Conservation (phyloP, 2,888 invertebrate genomes). For the Eretmocerus hayati region DNA sequence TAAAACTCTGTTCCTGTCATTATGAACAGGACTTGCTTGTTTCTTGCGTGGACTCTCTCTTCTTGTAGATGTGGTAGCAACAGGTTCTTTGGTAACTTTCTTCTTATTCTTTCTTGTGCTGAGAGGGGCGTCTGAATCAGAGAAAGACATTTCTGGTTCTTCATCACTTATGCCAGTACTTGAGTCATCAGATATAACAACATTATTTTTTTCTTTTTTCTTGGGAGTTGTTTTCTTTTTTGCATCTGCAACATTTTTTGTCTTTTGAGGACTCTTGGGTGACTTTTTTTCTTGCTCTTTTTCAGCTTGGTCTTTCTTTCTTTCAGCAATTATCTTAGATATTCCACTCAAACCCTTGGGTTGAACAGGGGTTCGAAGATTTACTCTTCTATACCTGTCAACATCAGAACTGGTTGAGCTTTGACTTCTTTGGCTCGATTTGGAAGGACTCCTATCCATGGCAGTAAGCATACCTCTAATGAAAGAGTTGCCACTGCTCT, state of each 20-base stretch:
- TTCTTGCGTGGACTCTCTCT: neutral
- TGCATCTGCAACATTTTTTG: neutral
- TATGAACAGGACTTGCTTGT: slow-evolving; percentile 2
- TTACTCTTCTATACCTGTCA: slow-evolving; percentile 11
- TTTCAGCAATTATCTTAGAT: slow-evolving; percentile 6
- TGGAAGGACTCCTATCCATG: slow-evolving; percentile 19
- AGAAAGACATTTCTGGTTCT: slow-evolving; percentile 8
- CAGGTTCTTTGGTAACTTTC: neutral
- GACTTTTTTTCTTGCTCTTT: neutral
- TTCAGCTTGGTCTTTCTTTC: neutral
- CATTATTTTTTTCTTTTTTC: neutral
- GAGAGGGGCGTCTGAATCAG: neutral
- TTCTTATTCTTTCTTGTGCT: too few relatives aligned
- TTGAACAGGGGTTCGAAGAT: slow-evolving; percentile 11
- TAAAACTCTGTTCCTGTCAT: slow-evolving; percentile 1
- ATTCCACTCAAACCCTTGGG: neutral
- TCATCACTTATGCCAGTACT: neutral
- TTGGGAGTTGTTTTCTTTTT: neutral
- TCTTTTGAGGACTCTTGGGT: neutral
- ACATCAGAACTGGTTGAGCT: neutral
- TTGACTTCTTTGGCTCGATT: slow-evolving; percentile 13
- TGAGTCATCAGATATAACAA: too few relatives aligned
- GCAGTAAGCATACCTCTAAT: slow-evolving; percentile 7
- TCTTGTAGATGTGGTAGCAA: neutral
- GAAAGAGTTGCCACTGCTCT: neutral